These are phyloP conservation scores for Gila orcuttii DNA, from an alignment of 2,113 vertebrate species.

Conservation along the genomic window DNA sequence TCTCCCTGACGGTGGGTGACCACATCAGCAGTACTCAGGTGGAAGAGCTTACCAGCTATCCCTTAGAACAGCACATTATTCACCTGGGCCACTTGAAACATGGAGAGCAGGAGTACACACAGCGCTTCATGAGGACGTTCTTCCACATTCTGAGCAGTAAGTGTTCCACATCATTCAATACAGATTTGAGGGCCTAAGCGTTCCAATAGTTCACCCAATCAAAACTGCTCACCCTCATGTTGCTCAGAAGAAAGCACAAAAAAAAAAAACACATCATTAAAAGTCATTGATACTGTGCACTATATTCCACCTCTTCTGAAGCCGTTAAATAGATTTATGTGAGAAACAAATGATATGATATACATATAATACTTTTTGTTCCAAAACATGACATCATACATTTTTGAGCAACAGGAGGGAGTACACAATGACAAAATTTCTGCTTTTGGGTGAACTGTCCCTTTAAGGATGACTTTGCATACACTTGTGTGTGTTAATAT, in stretches of 20 bases:
- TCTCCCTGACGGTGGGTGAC: slow-evolving; percentile 77
- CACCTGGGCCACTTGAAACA: slow-evolving; percentile 65
- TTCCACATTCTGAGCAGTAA: slow-evolving; percentile 81
- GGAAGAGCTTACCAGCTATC: slow-evolving; percentile 76
- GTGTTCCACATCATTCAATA: slow-evolving; percentile 42
- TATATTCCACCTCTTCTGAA: too few species aligned
- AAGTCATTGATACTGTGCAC: neutral
- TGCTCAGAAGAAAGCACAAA: neutral
- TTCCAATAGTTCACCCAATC: neutral
- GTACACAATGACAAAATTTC: neutral
- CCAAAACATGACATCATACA: neutral
- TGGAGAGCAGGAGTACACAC: slow-evolving; percentile 72
- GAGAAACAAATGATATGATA: neutral
- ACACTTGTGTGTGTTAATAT: neutral
- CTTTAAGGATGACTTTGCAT: neutral
- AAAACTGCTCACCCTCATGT: neutral
- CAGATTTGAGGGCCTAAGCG: neutral
- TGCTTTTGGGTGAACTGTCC: neutral
- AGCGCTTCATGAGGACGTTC: slow-evolving; percentile 80
- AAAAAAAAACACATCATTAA: neutral
- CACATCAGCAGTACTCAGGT: slow-evolving; percentile 67
- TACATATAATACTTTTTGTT: neutral
- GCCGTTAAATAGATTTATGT: neutral
- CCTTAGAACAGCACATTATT: slow-evolving; percentile 81
- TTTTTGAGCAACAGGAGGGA: neutral